A percentile compares a stretch with the other conserved stretches of the same genome.
Conservation (phyloP, 2,113 vertebrate species). For the Hystrix brachyura region DNA sequence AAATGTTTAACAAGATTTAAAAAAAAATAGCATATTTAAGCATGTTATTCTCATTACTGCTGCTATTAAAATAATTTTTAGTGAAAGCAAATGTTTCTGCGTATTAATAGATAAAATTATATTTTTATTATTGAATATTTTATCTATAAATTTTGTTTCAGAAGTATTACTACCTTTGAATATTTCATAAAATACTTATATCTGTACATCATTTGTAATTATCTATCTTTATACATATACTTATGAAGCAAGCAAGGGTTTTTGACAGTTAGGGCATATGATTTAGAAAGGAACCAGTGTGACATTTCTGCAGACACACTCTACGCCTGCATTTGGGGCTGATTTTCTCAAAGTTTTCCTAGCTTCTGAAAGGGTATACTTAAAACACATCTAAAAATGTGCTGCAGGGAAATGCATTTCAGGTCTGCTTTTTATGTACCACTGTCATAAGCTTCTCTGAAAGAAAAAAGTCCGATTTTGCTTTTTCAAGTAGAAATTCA, state of each 20-base stretch:
- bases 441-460: not conserved
- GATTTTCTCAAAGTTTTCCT: not conserved
- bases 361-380: not conserved
- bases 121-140: slow-evolving; percentile 39
- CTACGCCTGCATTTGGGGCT: not conserved
- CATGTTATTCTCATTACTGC: not conserved
- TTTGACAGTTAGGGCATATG: not conserved
- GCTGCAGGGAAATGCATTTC: not conserved
- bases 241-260: not conserved
- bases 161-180: slow-evolving; percentile 18
- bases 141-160: slow-evolving; percentile 46
- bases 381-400: not conserved
- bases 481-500: slow-evolving; percentile 55
- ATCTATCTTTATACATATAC: not conserved
- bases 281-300: not conserved
- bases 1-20: slow-evolving; percentile 32
- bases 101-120: slow-evolving; percentile 48
- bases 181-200: not conserved
- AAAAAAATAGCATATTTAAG: slow-evolving; percentile 22
- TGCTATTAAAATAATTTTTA: slow-evolving; percentile 49
- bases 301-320: not conserved
- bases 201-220: not conserved
- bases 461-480: slow-evolving; percentile 34
- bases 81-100: not conserved
- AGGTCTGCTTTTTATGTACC: slow-evolving; percentile 31